Evolutionary conservation across 2,888 invertebrate genomes (phyloP), one percentile per base, ranked within the genome.

Genomic region (Drosophila buzzatii): DNA sequence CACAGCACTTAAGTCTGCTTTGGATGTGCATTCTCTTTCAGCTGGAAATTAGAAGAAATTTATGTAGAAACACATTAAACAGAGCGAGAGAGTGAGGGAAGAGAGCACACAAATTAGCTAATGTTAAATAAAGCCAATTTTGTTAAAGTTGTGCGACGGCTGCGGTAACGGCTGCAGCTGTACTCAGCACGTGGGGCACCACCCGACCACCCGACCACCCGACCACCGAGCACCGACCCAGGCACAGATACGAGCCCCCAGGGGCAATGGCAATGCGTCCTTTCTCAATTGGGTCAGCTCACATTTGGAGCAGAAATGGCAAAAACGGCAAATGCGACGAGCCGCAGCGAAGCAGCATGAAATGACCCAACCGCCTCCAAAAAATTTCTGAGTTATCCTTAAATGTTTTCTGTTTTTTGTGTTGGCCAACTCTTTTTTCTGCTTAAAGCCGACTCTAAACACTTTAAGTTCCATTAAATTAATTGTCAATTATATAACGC

Each of bases 81-180:
- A 31, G 1, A n/a, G 16, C 3, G 4, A 27, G n/a, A 6, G 20
- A 2, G 9, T 4, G 16, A 42, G 6, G 6, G 12, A 6, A 33
- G 52, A 62, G 16, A 31, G 49, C 69, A 85, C 85, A 81, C 85
- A 82, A 85, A 85, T 85, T 85, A 85, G 83, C 84, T 85, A 87
- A 87, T 87, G 88, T 81, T 87, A 70, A 78, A 87, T 82, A 84
- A 78, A 73, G 78, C 62, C 75, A 70, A 70, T 78, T 78, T 56
- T 55, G 58, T 74, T 78, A 67, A 77, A 77, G 79, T 53, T 63
- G 44, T 39, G 60, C 60, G 45, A 27, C 44, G 35, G 45, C 57
- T 52, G 23, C 31, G 27, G 23, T 20, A 33, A 37, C 23, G 45
- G 37, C 73, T 51, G 60, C 42, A 52, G 31, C 41, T 35, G 51